Evolutionary conservation across 2,113 vertebrate species (phyloP).

Genomic region (Cyphomyrus plagiostoma): DNA sequence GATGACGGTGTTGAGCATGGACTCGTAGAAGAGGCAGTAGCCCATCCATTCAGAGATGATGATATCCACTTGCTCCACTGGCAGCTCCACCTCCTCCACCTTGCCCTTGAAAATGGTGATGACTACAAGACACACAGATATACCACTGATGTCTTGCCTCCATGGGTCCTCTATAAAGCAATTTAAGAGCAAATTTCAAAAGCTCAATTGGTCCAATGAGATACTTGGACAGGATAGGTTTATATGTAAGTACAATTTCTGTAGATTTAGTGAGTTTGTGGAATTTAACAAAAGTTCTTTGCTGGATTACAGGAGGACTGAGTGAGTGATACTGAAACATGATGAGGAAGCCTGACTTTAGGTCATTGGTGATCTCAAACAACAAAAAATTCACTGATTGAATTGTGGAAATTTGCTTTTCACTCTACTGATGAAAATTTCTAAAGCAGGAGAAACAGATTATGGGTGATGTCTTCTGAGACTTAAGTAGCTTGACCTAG

Average conservation of each 20-base stretch:
- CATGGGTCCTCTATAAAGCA: not conserved
- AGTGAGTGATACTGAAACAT: not conserved
- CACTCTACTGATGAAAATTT: not conserved
- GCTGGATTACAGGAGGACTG: not conserved
- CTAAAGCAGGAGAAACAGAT: not conserved
- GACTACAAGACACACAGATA: constrained; percentile 63
- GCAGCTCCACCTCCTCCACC: constrained; percentile 94
- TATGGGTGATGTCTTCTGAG: not conserved
- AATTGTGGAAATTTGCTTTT: not conserved
- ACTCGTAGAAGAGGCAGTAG: constrained; percentile 96
- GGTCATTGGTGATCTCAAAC: not conserved
- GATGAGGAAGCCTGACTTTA: not conserved
- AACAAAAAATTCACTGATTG: not conserved
- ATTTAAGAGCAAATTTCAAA: not conserved
- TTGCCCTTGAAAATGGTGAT: constrained; percentile 97
- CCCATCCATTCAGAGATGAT: constrained; percentile 99
- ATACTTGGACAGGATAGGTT: not conserved
- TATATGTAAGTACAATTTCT: not conserved
- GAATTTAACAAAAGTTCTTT: not conserved
- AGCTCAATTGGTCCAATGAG: not conserved
- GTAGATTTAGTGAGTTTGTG: not conserved
- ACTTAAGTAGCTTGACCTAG: not conserved
- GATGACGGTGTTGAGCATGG: constrained; percentile 97
- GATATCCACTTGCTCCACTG: constrained; percentile 92
- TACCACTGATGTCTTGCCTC: not conserved